A percentile compares a stretch with the other conserved stretches of the same genome.
phyloP scores from a whole-genome alignment of 2,797 vertebrate genomes.

The Catostomus latipinnis region DNA sequence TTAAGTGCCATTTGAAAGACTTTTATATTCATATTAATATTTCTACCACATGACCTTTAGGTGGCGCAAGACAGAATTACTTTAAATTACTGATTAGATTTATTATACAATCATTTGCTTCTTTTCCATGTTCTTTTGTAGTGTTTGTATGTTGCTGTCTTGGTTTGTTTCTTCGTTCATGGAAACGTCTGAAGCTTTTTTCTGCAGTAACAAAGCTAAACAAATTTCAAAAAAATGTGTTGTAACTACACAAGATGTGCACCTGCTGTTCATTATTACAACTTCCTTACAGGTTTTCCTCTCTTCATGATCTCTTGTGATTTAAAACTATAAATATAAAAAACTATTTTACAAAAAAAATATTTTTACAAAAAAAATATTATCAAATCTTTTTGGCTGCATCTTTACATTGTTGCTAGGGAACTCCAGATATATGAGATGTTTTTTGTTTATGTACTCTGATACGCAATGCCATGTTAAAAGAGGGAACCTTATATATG shows the following conservation, averaged over 20 bases:
- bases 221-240: not conserved
- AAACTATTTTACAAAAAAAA: not conserved
- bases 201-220: not conserved
- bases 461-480: not conserved
- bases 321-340: not conserved
- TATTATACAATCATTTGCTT: too few species aligned
- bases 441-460: not conserved
- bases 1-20: too few species aligned
- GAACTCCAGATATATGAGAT: slow-evolving; percentile 18
- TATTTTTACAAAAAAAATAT: not conserved
- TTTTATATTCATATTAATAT: too few species aligned
- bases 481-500: slow-evolving; percentile 2
- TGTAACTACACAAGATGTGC: not conserved
- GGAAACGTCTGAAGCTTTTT: not conserved
- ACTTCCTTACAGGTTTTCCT: not conserved
- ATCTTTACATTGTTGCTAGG: slow-evolving; percentile 14
- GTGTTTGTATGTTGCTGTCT: not conserved
- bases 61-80: too few species aligned
- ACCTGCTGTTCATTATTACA: slow-evolving; percentile 1
- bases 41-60: too few species aligned
- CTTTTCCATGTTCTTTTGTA: too few species aligned
- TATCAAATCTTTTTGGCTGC: not conserved
- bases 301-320: slow-evolving; percentile 9
- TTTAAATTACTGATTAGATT: too few species aligned
- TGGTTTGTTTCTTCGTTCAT: not conserved